Base-by-base conservation (phyloP, 2,797 vertebrate genomes). In the Halcyon smyrnensis region DNA sequence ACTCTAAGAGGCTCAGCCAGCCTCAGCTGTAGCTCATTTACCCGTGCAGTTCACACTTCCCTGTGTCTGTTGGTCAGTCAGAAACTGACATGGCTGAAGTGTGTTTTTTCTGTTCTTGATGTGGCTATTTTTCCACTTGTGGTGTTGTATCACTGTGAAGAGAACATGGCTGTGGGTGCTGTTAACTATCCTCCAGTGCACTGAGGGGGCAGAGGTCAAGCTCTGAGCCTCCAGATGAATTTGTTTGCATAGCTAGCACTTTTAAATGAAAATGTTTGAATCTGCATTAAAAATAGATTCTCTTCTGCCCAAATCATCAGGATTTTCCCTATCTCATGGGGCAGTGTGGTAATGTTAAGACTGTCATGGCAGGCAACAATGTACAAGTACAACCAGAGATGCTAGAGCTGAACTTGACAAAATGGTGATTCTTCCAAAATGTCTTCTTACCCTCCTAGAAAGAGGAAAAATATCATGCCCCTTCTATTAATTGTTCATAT, bases 131-230 rank as follows among this genome's bases (percentile, higher is more conserved):
- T 89, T 79, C 53, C 5, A 24, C 3, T 73, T 2, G 0, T 53
- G 41, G n/a, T 65, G 17, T 15, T 37, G 5, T 41, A 9, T 48
- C 1, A 1, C 28, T 71, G 9, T 34, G 32, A 79, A 15, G 20
- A 56, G 5, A 67, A 37, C 0, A 0, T 30, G 27, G 7, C 24
- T 3, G 2, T 3, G 4, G 50, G 6, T 48, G 34, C 19, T 88
- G 19, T n/a, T 69, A 46, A 9, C 32, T 19, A 4, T 17, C 1
- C 6, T 15, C 4, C 4, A 2, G 1, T 3, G 4, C 30, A 36
- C 11, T 0, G 1, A 63, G 25, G 25, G 15, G 11, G 16, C 5
- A 5, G 57, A 62, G 0, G 4, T 7, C 0, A 1, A 28, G 13
- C 6, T 90, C 15, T 41, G 43, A 74, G 23, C 3, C 27, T 79